These are phyloP conservation scores for Macropodus opercularis DNA, from an alignment of 2,797 vertebrate genomes.

Conservation along the genomic window DNA sequence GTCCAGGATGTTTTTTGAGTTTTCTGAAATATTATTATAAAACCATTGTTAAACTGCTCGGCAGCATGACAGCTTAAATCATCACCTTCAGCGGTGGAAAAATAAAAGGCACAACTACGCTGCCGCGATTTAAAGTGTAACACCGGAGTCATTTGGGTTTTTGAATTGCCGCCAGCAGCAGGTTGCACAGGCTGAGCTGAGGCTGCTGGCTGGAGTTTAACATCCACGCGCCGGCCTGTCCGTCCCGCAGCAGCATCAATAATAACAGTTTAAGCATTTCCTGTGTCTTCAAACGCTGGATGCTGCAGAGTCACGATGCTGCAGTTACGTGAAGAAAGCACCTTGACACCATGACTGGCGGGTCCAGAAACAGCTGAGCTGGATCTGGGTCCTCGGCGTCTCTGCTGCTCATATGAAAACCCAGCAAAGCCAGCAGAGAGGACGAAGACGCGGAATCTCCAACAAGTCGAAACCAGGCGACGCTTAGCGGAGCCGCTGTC, in stretches of 20 bases:
- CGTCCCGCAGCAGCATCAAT: not conserved
- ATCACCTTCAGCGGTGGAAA: constrained; percentile 55
- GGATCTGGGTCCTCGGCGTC: too few relatives aligned
- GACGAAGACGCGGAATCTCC: too few relatives aligned
- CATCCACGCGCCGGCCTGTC: constrained; percentile 1
- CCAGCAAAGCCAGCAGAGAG: too few relatives aligned
- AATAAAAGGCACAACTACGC: constrained; percentile 47
- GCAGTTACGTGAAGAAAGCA: too few relatives aligned
- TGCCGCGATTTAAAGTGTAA: constrained; percentile 35
- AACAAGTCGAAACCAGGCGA: too few relatives aligned
- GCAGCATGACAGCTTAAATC: constrained; percentile 69
- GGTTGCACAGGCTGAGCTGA: constrained; percentile 10
- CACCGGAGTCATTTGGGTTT: constrained; percentile 28
- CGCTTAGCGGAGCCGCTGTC: too few relatives aligned
- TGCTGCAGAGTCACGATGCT: too few relatives aligned
- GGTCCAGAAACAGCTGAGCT: too few relatives aligned
- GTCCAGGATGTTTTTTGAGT: constrained; percentile 49
- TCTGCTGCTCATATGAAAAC: too few relatives aligned
- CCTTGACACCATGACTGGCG: too few relatives aligned
- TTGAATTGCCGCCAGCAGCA: constrained; percentile 17
- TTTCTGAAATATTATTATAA: constrained; percentile 69
- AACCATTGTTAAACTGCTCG: constrained; percentile 69
- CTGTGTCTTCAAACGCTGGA: too few relatives aligned
- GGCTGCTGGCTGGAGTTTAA: constrained; percentile 6
- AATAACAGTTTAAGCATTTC: constrained; percentile 25